Conservation (phyloP, 2,888 invertebrate species). For the Vesta saturnalis region DNA sequence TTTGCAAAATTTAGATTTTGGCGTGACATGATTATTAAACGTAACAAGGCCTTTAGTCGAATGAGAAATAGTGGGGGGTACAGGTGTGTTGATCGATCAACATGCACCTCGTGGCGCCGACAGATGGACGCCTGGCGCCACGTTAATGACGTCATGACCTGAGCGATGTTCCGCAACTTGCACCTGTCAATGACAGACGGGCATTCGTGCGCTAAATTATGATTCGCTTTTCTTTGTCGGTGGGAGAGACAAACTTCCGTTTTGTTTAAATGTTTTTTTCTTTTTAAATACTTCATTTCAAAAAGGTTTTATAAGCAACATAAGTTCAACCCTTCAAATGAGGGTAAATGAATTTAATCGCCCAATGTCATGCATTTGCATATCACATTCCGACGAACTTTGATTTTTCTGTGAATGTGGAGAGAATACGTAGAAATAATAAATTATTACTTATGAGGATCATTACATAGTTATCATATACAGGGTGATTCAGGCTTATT, state of each 20-base stretch:
- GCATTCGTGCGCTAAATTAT: slow-evolving; percentile 42
- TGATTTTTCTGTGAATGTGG: no score
- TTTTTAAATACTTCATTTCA: no score
- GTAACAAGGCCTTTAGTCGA: slow-evolving; percentile 11
- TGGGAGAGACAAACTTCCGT: neutral
- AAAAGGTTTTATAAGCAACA: no score
- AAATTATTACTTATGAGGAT: no score
- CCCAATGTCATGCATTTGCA: no score
- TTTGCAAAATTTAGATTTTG: neutral
- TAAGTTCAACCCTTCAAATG: no score
- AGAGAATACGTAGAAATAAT: no score
- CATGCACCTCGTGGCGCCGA: slow-evolving; percentile 58
- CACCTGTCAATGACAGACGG: slow-evolving; percentile 43
- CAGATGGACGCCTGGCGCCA: slow-evolving; percentile 49
- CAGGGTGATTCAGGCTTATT: no score
- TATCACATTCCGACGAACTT: no score
- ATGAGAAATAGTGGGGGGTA: slow-evolving; percentile 35
- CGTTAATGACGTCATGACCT: slow-evolving; percentile 43
- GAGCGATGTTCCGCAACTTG: slow-evolving; percentile 46
- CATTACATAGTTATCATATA: no score
- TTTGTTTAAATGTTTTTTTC: slow-evolving; percentile 11
- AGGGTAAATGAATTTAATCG: no score
- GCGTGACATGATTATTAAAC: slow-evolving; percentile 2
- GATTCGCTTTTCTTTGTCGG: slow-evolving; percentile 9
- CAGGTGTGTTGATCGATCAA: slow-evolving; percentile 59